Percentiles rank a stretch among this genome's conserved stretches.
Evolutionary conservation across 2,888 invertebrate species (phyloP).

Genomic region (Melanotus villosus): DNA sequence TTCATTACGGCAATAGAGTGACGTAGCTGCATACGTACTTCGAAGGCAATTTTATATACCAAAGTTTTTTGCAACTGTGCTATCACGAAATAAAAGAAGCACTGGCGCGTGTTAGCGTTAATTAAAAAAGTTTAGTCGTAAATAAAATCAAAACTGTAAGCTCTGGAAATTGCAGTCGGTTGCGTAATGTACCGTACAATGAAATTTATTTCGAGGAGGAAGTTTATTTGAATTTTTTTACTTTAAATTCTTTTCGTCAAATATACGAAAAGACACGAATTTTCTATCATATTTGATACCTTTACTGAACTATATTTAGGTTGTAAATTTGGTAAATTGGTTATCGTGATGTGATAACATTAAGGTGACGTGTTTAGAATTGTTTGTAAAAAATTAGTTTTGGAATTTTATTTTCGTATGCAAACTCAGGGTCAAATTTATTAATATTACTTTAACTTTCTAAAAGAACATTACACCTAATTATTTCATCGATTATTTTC

Average conservation of each 20-base stretch:
- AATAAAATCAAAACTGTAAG: conserved; percentile 42
- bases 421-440: neutral
- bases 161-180: conserved; percentile 17
- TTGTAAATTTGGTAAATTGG: conserved; percentile 9
- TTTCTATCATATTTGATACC: neutral
- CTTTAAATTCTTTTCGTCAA: conserved; percentile 7
- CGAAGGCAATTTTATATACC: conserved; percentile 12
- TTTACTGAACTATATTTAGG: neutral
- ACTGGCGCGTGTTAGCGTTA: conserved; percentile 41
- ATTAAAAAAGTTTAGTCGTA: conserved; percentile 51
- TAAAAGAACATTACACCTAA: too few species aligned
- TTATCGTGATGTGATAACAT: conserved; percentile 9
- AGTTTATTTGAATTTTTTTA: conserved; percentile 13
- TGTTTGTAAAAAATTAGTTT: neutral
- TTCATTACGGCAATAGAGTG: neutral
- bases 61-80: conserved; percentile 22
- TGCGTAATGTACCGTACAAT: conserved; percentile 22
- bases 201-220: conserved; percentile 15
- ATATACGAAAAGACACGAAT: conserved; percentile 2
- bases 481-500: too few species aligned
- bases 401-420: neutral
- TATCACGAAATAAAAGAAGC: conserved; percentile 31
- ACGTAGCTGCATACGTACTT: conserved; percentile 1
- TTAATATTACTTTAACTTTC: neutral
- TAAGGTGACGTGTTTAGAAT: conserved; percentile 5